Evolutionary conservation across 1,140 invertebrate genomes (phyloP).

Genomic region (Nymphalis io): DNA sequence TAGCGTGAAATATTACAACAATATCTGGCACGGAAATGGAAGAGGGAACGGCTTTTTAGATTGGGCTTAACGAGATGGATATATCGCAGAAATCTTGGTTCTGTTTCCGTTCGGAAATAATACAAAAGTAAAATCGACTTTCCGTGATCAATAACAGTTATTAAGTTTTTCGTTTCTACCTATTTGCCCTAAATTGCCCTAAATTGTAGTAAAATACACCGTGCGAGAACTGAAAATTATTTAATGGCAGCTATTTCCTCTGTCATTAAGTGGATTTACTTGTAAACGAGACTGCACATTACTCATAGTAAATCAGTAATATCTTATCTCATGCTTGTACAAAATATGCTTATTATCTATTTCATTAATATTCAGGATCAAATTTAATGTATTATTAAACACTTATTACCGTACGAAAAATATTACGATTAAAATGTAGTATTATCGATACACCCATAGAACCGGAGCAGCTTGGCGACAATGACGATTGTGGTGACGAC

Average conservation of each 20-base stretch:
- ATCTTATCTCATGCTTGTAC: background rate
- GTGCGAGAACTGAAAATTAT: constrained; percentile 50
- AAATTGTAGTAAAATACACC: constrained; percentile 41
- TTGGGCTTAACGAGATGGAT: constrained; percentile 19
- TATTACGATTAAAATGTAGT: background rate
- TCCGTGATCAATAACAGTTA: constrained; percentile 52
- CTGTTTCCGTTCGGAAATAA: constrained; percentile 56
- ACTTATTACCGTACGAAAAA: background rate
- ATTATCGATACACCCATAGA: background rate
- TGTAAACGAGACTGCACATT: constrained; percentile 35
- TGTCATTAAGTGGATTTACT: constrained; percentile 38
- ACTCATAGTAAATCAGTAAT: constrained; percentile 32
- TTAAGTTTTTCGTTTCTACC: constrained; percentile 52
- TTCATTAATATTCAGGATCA: too few relatives aligned
- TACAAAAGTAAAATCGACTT: constrained; percentile 38
- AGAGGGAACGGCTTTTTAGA: constrained; percentile 3
- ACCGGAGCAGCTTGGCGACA: constrained; percentile 18
- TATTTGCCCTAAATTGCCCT: constrained; percentile 35
- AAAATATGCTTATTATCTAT: too few relatives aligned
- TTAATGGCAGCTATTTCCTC: constrained; percentile 59
- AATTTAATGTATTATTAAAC: background rate
- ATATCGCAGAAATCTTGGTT: constrained; percentile 45
- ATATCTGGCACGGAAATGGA: constrained; percentile 25
- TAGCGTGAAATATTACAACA: constrained; percentile 30
- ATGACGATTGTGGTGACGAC: constrained; percentile 57